These are phyloP conservation scores for Tonatia bakeri DNA, from an alignment of 2,113 vertebrate genomes.

Conservation along the genomic window DNA sequence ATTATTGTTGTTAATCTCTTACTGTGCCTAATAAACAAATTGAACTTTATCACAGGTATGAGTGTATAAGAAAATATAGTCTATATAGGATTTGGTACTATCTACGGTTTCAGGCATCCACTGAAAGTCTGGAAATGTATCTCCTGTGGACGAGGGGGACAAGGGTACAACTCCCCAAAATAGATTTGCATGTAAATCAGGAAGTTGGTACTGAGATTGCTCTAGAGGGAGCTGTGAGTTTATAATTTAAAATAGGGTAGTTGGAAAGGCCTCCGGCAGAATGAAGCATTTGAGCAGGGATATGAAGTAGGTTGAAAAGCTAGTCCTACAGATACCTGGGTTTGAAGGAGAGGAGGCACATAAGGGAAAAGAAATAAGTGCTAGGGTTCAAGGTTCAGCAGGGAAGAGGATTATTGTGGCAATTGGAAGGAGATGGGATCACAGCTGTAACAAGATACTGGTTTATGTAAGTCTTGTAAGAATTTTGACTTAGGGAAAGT, in stretches of 20 bases:
- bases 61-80: too few relatives aligned
- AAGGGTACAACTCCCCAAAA: neutral
- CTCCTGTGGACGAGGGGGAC: neutral
- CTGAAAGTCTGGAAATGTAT: neutral
- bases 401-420: neutral
- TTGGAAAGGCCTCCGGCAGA: neutral
- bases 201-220: neutral
- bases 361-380: neutral
- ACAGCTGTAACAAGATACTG: neutral
- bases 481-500: neutral
- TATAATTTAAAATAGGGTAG: neutral
- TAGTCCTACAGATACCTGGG: neutral
- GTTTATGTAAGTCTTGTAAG: neutral
- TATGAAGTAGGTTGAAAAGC: neutral
- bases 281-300: neutral
- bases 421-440: neutral
- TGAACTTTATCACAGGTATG: too few relatives aligned
- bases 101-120: neutral
- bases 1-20: too few relatives aligned
- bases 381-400: neutral
- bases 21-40: too few relatives aligned
- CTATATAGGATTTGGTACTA: too few relatives aligned
- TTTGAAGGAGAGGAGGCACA: rapidly evolving
- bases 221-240: neutral
- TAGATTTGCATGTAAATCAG: neutral